Conservation (phyloP, 2,797 vertebrate species). For the Numenius phaeopus region DNA sequence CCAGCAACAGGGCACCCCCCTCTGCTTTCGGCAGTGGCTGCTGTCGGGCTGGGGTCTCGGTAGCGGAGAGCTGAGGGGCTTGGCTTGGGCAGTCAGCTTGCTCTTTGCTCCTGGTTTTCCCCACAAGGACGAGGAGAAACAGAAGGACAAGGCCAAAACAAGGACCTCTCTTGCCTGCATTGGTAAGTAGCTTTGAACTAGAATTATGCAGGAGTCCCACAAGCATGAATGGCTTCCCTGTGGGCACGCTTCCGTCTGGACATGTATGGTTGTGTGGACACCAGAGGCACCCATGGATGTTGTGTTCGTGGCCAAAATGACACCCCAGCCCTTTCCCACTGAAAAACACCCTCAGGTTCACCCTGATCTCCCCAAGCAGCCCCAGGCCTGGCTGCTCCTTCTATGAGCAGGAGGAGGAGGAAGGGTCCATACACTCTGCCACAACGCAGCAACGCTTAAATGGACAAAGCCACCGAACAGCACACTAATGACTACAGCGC, state of each 20-base stretch:
- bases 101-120: background rate
- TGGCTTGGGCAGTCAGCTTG: background rate
- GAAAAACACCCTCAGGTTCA: background rate
- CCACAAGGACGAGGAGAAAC: background rate
- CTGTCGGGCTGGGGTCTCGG: background rate
- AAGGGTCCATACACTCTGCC: background rate
- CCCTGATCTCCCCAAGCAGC: background rate
- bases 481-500: background rate
- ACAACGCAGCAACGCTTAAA: background rate
- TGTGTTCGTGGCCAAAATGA: background rate
- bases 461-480: background rate
- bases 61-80: background rate
- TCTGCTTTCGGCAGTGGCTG: background rate
- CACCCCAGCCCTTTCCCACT: background rate
- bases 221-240: background rate
- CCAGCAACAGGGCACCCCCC: background rate
- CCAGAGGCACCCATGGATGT: fast-evolving
- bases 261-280: background rate
- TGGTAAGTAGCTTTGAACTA: background rate
- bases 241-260: background rate
- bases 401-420: background rate
- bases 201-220: background rate
- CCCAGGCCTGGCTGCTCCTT: background rate
- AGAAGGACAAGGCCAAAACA: background rate
- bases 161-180: background rate